A percentile compares a stretch with the other conserved stretches of the same genome.
Conservation (phyloP, 1,140 invertebrate genomes). For the Camponotus vicinus region DNA sequence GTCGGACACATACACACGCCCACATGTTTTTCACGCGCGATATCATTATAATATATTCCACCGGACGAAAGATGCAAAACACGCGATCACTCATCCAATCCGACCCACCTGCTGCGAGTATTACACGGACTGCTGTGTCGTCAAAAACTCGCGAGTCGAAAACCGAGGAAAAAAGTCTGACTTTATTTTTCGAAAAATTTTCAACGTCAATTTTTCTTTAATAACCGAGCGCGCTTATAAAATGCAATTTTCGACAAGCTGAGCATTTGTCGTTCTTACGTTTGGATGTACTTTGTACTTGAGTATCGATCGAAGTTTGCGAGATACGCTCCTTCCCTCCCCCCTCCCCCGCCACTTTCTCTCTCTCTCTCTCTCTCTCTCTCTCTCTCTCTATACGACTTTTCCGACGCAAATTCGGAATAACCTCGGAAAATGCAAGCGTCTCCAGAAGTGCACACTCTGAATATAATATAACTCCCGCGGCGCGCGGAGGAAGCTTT, state of each 20-base stretch:
- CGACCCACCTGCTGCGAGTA: neutral
- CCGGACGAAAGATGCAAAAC: neutral
- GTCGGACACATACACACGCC: neutral
- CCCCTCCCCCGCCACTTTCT: neutral
- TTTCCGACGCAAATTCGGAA: conserved; percentile 53
- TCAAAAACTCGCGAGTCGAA: neutral
- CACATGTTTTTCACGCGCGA: neutral
- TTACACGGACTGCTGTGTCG: neutral
- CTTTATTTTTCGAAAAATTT: neutral
- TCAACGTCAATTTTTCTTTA: neutral
- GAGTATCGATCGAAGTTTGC: conserved; percentile 27
- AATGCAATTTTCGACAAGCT: neutral
- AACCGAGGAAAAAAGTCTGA: neutral
- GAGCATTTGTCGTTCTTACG: conserved; percentile 17
- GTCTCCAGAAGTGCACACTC: conserved; percentile 52
- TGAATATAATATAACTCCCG: conserved; percentile 62
- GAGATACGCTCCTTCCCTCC: conserved; percentile 4
- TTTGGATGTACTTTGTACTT: neutral
- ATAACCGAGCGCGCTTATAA: neutral
- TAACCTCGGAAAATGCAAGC: conserved; percentile 56
- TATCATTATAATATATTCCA: conserved; percentile 10
- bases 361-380: neutral
- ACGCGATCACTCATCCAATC: conserved; percentile 18
- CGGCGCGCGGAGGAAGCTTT: conserved; percentile 40
- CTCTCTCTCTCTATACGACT: conserved; percentile 24